Percentiles rank a stretch among this genome's conserved stretches.
Evolutionary conservation across 2,888 invertebrate species (phyloP).

Genomic region (Trypoxylon attenuatum): DNA sequence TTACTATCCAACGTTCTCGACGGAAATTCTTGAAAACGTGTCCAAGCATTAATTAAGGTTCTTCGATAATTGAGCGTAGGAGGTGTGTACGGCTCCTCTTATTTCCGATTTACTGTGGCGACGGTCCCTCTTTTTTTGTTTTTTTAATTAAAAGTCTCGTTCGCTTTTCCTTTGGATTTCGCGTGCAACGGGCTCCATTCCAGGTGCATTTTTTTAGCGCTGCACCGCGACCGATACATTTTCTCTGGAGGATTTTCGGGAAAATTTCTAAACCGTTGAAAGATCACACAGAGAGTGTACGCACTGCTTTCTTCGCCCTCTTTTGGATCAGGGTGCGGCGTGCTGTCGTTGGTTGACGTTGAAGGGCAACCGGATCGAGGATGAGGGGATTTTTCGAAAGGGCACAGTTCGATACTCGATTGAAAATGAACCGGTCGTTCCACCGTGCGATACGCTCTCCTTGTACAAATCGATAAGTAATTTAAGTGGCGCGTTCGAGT

Average conservation of each 20-base stretch:
- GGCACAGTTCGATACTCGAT: conserved; percentile 1
- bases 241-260: conserved; percentile 4
- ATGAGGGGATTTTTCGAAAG: not conserved
- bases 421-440: too few species aligned
- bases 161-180: conserved; percentile 19
- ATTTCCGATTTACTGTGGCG: not conserved
- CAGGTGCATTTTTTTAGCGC: conserved; percentile 55
- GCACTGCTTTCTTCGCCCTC: conserved; percentile 3
- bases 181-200: conserved; percentile 47
- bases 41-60: conserved; percentile 36
- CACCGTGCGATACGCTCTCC: too few species aligned
- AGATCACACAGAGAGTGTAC: not conserved
- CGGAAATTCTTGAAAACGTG: conserved; percentile 48
- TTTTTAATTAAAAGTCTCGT: conserved; percentile 2
- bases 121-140: not conserved
- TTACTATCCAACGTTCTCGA: conserved; percentile 53
- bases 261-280: not conserved
- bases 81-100: conserved; percentile 5
- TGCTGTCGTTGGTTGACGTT: not conserved
- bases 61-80: conserved; percentile 30
- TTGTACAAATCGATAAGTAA: too few species aligned
- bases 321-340: not conserved
- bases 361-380: not conserved
- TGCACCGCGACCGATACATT: conserved; percentile 5
- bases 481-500: too few species aligned